These are phyloP conservation scores for Mylabris phalerata DNA, from an alignment of 1,140 invertebrate genomes.

Conservation along the genomic window DNA sequence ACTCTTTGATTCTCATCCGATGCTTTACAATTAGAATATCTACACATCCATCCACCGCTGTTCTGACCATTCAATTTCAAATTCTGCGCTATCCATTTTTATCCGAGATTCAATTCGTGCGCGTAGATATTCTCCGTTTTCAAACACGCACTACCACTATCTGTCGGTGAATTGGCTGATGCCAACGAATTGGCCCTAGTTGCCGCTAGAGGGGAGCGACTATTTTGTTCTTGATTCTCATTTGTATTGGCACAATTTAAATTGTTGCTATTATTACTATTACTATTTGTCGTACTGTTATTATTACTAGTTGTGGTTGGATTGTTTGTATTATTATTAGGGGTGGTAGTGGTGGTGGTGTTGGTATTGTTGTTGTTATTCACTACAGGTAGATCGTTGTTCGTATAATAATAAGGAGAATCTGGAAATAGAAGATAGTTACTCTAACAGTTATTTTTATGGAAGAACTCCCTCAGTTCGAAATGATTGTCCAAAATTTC, in stretches of 20 bases:
- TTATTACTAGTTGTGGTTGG: no score
- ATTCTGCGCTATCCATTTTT: not conserved
- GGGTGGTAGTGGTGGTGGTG: no score
- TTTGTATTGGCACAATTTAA: conserved; percentile 35
- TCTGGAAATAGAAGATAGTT: conserved; percentile 45
- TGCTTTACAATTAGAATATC: conserved; percentile 8
- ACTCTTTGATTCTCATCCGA: not conserved
- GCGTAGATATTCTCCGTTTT: conserved; percentile 52
- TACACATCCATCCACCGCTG: conserved; percentile 19
- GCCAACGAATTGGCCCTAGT: conserved; percentile 63
- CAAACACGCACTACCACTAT: conserved; percentile 63
- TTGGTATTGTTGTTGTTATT: conserved; percentile 35
- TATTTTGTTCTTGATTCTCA: conserved; percentile 43
- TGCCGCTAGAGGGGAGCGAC: conserved; percentile 60
- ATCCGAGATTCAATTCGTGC: conserved; percentile 47
- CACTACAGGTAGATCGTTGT: conserved; percentile 49
- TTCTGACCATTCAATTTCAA: conserved; percentile 9
- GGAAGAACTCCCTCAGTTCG: no score
- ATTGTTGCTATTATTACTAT: conserved; percentile 24
- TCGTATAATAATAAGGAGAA: conserved; percentile 60
- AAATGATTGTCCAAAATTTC: no score
- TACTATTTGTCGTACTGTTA: no score
- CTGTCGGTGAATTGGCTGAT: conserved; percentile 63
- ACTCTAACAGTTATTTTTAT: no score
- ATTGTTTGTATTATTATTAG: no score